Conservation (phyloP, 2,113 vertebrate genomes). For the Oryzias javanicus region DNA sequence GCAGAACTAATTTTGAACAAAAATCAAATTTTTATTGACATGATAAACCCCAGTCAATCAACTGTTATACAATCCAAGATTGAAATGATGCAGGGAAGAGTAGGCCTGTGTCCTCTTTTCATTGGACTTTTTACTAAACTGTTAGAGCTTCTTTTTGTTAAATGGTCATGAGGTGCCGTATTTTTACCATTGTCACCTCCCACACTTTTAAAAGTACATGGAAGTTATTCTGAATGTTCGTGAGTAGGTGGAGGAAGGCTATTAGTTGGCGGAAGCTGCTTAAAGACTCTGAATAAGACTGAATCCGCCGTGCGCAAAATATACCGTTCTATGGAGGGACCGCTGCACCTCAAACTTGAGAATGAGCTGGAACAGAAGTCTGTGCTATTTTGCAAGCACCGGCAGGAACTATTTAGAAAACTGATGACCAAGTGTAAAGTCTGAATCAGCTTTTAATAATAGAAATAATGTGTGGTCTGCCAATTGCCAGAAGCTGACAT, state of each 20-base stretch:
- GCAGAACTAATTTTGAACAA: no score
- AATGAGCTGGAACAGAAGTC: conserved; percentile 19
- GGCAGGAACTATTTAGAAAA: neutral
- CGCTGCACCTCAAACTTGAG: conserved; percentile 20
- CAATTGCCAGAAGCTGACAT: neutral
- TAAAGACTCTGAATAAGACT: conserved; percentile 41
- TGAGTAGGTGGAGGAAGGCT: conserved; percentile 52
- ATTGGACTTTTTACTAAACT: conserved; percentile 16
- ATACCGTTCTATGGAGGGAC: conserved; percentile 3
- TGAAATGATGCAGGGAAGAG: no score
- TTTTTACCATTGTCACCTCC: conserved; percentile 55
- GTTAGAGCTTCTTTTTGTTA: conserved; percentile 14
- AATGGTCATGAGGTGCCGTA: neutral
- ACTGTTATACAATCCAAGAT: no score
- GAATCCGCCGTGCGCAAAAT: conserved; percentile 38
- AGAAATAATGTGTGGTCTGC: neutral
- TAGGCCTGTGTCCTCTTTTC: no score
- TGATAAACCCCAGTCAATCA: no score
- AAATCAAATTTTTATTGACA: no score
- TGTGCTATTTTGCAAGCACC: neutral
- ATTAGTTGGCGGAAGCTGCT: conserved; percentile 38
- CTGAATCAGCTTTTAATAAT: conserved; percentile 8
- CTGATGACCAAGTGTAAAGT: neutral
- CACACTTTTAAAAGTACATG: conserved; percentile 49
- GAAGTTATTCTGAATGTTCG: conserved; percentile 17